These are phyloP conservation scores for Epizoanthus ramosus DNA, from an alignment of 92 coral and sea anemone genomes.

Conservation along the genomic window DNA sequence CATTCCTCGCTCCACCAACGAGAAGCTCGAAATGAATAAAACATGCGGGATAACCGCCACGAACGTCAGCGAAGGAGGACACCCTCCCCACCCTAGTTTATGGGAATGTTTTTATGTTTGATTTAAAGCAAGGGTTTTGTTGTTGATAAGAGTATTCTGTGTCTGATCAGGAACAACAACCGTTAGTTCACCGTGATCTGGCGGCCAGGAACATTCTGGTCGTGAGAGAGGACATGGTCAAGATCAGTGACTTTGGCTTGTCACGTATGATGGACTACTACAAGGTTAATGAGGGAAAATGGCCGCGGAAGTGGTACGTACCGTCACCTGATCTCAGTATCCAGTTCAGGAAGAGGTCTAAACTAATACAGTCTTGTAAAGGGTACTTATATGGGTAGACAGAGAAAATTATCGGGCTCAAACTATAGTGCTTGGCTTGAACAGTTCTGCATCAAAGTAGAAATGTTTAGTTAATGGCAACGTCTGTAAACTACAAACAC, in stretches of 20 bases:
- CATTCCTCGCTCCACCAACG: too few relatives aligned
- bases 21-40: too few relatives aligned
- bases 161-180: conserved; percentile 59
- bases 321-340: background rate
- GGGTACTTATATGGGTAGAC: background rate
- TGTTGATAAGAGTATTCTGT: background rate
- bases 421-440: too few relatives aligned
- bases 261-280: conserved; percentile 86
- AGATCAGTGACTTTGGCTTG: conserved; percentile 96
- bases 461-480: too few relatives aligned
- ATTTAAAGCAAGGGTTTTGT: too few relatives aligned
- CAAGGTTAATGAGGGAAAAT: conserved; percentile 52
- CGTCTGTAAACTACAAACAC: too few relatives aligned
- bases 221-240: conserved; percentile 75
- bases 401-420: too few relatives aligned
- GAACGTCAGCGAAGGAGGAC: too few relatives aligned
- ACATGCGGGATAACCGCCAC: too few relatives aligned
- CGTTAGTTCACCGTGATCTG: conserved; percentile 86
- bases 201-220: conserved; percentile 95
- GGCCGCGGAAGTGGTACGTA: conserved; percentile 82
- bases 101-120: too few relatives aligned
- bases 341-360: background rate
- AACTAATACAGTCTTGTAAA: background rate
- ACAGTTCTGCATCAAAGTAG: too few relatives aligned
- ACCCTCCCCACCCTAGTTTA: too few relatives aligned